Evolutionary conservation across 2,797 vertebrate genomes (phyloP).

Genomic region (Pitangus sulphuratus): DNA sequence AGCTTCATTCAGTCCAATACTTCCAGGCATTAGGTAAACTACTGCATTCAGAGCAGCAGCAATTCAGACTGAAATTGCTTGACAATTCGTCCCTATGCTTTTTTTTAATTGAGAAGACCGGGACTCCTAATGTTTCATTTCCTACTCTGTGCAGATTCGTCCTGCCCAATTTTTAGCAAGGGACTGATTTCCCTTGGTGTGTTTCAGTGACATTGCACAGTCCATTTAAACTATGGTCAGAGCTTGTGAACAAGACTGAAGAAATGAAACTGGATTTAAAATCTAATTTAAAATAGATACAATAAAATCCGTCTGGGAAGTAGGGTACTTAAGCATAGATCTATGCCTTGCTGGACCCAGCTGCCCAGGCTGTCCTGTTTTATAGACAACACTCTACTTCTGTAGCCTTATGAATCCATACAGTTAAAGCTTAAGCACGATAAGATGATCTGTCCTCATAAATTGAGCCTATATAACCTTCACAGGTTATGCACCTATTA

Average conservation of each 20-base stretch:
- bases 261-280: not conserved
- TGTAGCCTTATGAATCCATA: not conserved
- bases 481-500: not conserved
- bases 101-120: not conserved
- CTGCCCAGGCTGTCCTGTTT: not conserved
- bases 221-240: not conserved
- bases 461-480: not conserved
- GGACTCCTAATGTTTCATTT: not conserved
- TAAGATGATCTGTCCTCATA: not conserved
- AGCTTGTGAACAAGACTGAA: not conserved
- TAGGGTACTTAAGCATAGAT: not conserved
- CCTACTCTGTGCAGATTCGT: not conserved
- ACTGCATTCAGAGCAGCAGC: not conserved
- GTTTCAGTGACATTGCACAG: not conserved
- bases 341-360: not conserved
- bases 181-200: accelerated
- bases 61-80: not conserved
- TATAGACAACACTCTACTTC: not conserved
- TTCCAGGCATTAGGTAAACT: not conserved
- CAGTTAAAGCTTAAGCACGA: not conserved
- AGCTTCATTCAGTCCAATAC: not conserved
- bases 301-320: not conserved
- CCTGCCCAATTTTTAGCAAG: not conserved
- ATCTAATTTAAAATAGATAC: not conserved
- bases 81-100: not conserved